A percentile compares a stretch with the other conserved stretches of the same genome.
phyloP scores from a whole-genome alignment of 1,140 invertebrate species.

The Akabosia matsudoensis region DNA sequence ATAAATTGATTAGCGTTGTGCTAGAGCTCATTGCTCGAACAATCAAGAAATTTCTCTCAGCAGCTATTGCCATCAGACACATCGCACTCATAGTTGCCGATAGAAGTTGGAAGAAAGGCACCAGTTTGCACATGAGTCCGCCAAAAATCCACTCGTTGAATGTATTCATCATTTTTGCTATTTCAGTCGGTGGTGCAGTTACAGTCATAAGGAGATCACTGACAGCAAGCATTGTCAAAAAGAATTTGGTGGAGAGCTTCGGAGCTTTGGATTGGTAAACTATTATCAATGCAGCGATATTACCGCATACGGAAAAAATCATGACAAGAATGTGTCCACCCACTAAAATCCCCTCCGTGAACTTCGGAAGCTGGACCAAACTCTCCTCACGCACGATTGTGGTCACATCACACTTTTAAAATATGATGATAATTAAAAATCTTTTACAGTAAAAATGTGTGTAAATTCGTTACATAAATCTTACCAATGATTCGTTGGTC shows the following conservation, averaged over 20 bases:
- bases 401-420: neutral
- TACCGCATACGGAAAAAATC: constrained; percentile 41
- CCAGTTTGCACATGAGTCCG: constrained; percentile 24
- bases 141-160: constrained; percentile 41
- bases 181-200: constrained; percentile 25
- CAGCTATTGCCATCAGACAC: constrained; percentile 36
- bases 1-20: neutral
- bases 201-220: constrained; percentile 33
- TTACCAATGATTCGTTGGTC: too few relatives aligned
- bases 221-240: constrained; percentile 29
- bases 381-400: neutral
- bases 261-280: constrained; percentile 28
- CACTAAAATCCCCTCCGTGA: constrained; percentile 31
- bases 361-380: constrained; percentile 28
- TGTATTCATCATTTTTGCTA: constrained; percentile 20
- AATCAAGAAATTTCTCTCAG: constrained; percentile 40
- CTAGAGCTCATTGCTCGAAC: constrained; percentile 5
- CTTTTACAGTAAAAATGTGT: too few relatives aligned
- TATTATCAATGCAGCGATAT: constrained; percentile 37
- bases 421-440: too few relatives aligned
- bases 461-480: too few relatives aligned
- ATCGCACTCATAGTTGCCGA: constrained; percentile 38
- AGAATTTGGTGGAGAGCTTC: constrained; percentile 25
- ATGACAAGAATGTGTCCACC: constrained; percentile 39
- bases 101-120: constrained; percentile 24